Base-by-base conservation (phyloP, 2,888 invertebrate species). In the Corbicula japonica region DNA sequence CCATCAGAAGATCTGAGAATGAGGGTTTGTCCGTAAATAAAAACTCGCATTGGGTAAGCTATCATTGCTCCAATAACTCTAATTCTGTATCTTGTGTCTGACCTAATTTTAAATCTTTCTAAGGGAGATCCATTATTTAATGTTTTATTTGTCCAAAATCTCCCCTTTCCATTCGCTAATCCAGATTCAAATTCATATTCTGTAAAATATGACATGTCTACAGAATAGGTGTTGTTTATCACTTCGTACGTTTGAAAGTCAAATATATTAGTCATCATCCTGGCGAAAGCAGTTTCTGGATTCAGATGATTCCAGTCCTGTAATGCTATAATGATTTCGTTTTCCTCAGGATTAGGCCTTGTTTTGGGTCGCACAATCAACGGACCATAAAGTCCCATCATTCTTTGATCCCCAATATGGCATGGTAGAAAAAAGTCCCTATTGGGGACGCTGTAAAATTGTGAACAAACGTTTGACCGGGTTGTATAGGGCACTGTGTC, bases 221-320 rank as follows among this genome's bases (percentile, higher is more conserved):
- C 28, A 3, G 82, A 76, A 63, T 44, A 63, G 4, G 76, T 76
- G 23, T 71, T 61, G 0, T 77, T 71, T 0, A 56, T 73, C 2
- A 28, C 18, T 8, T 68, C 18, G 2, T 35, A 35, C 12, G 34
- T 35, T 8, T n/a, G 23, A 1, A 85, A 69, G 44, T 85, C 73
- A 60, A 78, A 86, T 35, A 84, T 58, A 30, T 86, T 83, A n/a
- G 78, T 71, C 0, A 68, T 35, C 81, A 83, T 82, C 48, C 78
- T 76, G 5, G 75, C 32, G 62, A 75, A 77, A 6, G 69, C 83
- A 23, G 77, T 61, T 26, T 84, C 80, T 0, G 87, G 77, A n/a
- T 85, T 82, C 8, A 86, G 72, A 66, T 88, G 88, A 54, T 87
- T 88, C 86, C 87, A 89, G 63, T 88, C 90, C 23, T 78, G 80